phyloP scores from a whole-genome alignment of 2,797 vertebrate species.

The Pteropus rufus region DNA sequence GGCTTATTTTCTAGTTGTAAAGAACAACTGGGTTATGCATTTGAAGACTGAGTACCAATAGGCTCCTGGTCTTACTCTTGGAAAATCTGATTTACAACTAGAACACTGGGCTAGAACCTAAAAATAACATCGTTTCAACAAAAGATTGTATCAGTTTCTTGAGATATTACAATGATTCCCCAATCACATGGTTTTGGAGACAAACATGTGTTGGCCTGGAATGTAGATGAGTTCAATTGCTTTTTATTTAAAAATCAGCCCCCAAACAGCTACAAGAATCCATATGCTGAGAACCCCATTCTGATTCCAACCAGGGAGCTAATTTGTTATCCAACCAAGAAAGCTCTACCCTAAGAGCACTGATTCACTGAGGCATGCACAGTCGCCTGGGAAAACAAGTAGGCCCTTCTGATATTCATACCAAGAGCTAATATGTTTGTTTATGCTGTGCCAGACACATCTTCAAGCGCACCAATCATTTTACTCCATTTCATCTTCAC shows the following conservation, averaged over 20 bases:
- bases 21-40: not conserved
- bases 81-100: not conserved
- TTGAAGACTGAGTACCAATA: not conserved
- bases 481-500: not conserved
- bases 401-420: not conserved
- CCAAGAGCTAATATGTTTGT: not conserved
- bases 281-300: not conserved
- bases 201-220: not conserved
- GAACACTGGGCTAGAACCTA: not conserved
- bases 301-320: not conserved
- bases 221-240: not conserved
- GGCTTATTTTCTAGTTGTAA: not conserved
- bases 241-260: not conserved
- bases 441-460: not conserved
- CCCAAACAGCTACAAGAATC: not conserved
- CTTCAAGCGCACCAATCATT: not conserved
- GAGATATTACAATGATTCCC: not conserved
- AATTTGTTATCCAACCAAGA: not conserved
- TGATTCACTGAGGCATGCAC: rapidly evolving
- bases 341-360: not conserved
- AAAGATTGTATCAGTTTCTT: not conserved
- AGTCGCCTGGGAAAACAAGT: not conserved
- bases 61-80: not conserved
- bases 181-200: not conserved
- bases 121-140: not conserved